Evolutionary conservation across 2,797 vertebrate genomes (phyloP), one percentile per base, ranked within the genome.

Genomic region (Hydrocynus forskahlii): DNA sequence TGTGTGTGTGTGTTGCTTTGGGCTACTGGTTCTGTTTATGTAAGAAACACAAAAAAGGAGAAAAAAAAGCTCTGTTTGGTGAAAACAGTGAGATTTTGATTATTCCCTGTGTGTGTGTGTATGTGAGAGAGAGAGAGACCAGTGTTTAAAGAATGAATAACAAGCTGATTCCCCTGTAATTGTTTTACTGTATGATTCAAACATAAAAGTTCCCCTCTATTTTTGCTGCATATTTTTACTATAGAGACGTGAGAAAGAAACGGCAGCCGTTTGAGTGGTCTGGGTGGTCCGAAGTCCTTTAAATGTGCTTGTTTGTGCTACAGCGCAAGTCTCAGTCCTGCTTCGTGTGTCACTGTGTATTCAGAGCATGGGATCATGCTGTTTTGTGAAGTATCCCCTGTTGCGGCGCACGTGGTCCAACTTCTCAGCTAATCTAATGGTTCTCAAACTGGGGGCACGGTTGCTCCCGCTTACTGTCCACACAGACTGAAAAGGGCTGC

Each of bases 91-190:
- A 62, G 59, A 12, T 62, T 62, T 29, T 25, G 13, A 16, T 63
- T 14, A 1, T 8, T 7, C 55, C 55, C 5, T 16, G 13, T 13
- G 52, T 54, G 52, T 54, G 55, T 21, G 54, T n/a, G 60, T 14
- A 50, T 40, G 76, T n/a, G 45, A n/a, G 70, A 62, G 38, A 12
- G 74, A 5, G 19, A 21, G 77, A 75, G 60, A 80, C 82, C 78
- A 83, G 76, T 84, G 60, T 76, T 80, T 45, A 77, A 68, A 80
- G 68, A 81, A 76, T 80, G 40, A 75, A 77, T 80, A 80, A 77
- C 73, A 80, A 72, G 70, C 57, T 43, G 74, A 80, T 80, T 82
- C 60, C 76, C 74, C 73, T 73, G 80, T 80, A 80, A 71, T 75
- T 63, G 25, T 80, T 83, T 72, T 82, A 59, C 63, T 60, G 55